Evolutionary conservation across 2,888 invertebrate genomes (phyloP).

Genomic region (Meandrusa payeni): DNA sequence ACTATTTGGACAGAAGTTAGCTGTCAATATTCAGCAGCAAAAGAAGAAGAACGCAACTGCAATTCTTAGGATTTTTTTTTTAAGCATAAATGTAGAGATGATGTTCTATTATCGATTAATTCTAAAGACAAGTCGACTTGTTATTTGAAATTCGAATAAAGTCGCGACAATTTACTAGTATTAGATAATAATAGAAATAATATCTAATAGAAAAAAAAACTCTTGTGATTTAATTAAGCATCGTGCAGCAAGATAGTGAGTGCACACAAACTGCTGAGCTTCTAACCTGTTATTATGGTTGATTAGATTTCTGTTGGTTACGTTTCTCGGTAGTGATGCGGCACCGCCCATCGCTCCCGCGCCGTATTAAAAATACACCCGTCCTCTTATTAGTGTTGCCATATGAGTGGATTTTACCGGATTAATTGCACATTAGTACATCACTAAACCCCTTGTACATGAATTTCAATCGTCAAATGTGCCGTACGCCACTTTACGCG

Average conservation of each 20-base stretch:
- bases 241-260: constrained; percentile 70
- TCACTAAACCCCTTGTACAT: too few species aligned
- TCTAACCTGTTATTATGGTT: constrained; percentile 79
- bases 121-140: not conserved
- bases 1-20: too few species aligned
- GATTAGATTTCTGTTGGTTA: constrained; percentile 81
- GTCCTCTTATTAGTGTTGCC: constrained; percentile 43
- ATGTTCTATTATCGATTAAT: too few species aligned
- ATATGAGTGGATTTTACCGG: constrained; percentile 14
- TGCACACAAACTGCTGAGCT: constrained; percentile 71
- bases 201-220: constrained; percentile 68
- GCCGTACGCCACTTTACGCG: too few species aligned
- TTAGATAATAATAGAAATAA: constrained; percentile 43
- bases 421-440: not conserved
- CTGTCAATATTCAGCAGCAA: too few species aligned
- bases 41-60: too few species aligned
- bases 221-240: constrained; percentile 78
- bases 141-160: constrained; percentile 4
- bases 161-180: constrained; percentile 40
- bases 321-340: constrained; percentile 78
- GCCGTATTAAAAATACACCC: constrained; percentile 77
- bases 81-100: too few species aligned
- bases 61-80: too few species aligned
- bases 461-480: too few species aligned
- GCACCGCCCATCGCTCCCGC: constrained; percentile 78